These are phyloP conservation scores for Hyposoter dolosus DNA, from an alignment of 2,888 invertebrate species.

Conservation along the genomic window DNA sequence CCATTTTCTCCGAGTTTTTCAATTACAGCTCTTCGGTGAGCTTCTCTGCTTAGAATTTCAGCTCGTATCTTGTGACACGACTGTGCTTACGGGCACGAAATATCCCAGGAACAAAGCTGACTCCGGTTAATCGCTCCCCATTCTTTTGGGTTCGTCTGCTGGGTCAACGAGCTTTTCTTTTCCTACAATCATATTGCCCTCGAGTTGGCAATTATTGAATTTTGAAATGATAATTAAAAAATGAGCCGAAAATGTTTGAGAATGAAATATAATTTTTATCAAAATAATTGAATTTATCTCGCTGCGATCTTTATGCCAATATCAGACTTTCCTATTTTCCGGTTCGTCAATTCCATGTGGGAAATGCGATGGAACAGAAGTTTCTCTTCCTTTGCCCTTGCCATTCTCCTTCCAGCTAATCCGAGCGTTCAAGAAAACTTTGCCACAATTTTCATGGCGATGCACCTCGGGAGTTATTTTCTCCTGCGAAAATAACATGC, in stretches of 20 bases:
- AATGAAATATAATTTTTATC: not conserved
- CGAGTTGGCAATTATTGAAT: not conserved
- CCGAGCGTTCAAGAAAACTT: not conserved
- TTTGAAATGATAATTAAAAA: not conserved
- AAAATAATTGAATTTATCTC: not conserved
- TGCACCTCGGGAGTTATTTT: not conserved
- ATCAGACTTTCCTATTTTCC: slow-evolving; percentile 31
- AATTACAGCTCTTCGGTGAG: not conserved
- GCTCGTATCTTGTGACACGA: not conserved
- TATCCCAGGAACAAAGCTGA: not conserved
- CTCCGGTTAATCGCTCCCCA: slow-evolving; percentile 3
- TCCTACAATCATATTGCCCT: not conserved
- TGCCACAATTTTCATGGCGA: not conserved
- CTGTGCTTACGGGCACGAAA: slow-evolving; percentile 14
- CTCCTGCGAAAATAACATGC: not conserved
- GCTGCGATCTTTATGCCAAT: slow-evolving; percentile 16
- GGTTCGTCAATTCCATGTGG: slow-evolving; percentile 7
- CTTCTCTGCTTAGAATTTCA: not conserved
- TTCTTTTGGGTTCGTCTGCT: not conserved
- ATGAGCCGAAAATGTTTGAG: not conserved
- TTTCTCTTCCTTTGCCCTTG: not conserved
- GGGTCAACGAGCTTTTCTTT: not conserved
- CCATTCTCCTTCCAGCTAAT: slow-evolving; percentile 11
- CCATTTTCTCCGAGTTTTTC: not conserved
- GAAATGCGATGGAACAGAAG: slow-evolving; percentile 19